phyloP scores from a whole-genome alignment of 2,113 vertebrate species.

The Atrichornis clamosus region DNA sequence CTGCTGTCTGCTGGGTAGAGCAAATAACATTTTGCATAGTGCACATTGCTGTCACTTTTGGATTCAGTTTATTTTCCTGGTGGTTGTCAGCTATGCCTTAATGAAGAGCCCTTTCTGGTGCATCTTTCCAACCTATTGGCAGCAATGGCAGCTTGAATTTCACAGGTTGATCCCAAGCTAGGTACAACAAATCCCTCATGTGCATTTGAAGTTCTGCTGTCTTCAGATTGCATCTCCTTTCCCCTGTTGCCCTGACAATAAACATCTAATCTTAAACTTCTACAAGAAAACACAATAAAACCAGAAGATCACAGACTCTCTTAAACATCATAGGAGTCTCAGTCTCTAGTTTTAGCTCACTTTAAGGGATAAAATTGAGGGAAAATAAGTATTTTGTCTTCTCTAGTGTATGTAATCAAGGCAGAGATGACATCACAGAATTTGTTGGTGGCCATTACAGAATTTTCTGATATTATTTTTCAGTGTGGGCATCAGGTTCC shows the following conservation, averaged over 20 bases:
- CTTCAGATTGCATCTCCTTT: neutral
- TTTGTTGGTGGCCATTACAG: neutral
- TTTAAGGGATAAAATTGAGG: neutral
- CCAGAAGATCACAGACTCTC: neutral
- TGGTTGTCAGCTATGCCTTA: neutral
- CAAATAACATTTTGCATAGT: fast-evolving
- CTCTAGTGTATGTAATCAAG: neutral
- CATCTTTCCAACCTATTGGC: neutral
- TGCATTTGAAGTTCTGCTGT: neutral
- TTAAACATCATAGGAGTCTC: neutral
- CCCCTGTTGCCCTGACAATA: neutral
- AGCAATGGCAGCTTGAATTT: neutral
- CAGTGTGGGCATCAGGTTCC: neutral
- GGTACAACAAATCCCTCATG: neutral
- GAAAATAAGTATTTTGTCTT: neutral
- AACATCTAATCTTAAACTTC: neutral
- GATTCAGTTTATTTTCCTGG: neutral
- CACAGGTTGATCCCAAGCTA: neutral
- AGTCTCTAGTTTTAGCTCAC: neutral
- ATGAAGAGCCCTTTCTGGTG: neutral
- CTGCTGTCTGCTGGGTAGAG: neutral
- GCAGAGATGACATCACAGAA: neutral
- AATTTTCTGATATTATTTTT: neutral
- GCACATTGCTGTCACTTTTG: neutral
- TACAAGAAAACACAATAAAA: neutral